phyloP scores from a whole-genome alignment of 2,888 invertebrate genomes.

The Tricholauxania praeusta region DNA sequence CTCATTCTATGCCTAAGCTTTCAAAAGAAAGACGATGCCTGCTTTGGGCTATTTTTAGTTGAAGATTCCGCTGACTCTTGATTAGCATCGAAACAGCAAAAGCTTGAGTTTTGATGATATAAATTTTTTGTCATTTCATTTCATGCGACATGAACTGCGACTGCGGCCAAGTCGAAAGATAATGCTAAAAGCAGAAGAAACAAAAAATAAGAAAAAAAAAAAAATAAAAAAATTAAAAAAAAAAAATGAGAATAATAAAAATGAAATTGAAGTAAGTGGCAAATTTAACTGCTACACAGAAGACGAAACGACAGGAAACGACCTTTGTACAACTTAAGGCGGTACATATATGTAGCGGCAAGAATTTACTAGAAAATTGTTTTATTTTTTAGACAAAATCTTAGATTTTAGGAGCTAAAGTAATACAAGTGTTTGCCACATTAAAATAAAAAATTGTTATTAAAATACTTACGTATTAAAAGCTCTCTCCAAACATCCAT shows the following conservation, averaged over 20 bases:
- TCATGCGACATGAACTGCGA: not conserved
- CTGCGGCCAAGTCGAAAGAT: not conserved
- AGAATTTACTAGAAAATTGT: too few relatives aligned
- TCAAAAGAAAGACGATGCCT: too few relatives aligned
- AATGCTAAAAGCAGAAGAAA: not conserved
- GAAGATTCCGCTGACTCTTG: constrained; percentile 12
- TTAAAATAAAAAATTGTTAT: too few relatives aligned
- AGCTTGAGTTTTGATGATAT: constrained; percentile 5
- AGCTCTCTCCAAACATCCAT: too few relatives aligned
- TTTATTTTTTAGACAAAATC: too few relatives aligned
- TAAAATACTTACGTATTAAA: too few relatives aligned
- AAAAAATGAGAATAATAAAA: not conserved
- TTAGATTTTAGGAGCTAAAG: too few relatives aligned
- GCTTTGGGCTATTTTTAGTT: not conserved
- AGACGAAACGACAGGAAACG: not conserved
- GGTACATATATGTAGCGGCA: too few relatives aligned
- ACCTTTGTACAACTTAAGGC: too few relatives aligned
- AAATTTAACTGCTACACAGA: constrained; percentile 5
- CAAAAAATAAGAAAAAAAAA: not conserved
- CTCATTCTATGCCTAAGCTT: too few relatives aligned
- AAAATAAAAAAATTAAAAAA: not conserved
- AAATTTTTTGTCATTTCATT: not conserved
- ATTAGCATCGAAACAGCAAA: constrained; percentile 15
- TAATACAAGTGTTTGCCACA: too few relatives aligned
- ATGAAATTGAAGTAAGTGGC: not conserved